These are phyloP conservation scores for Quadroppia sp. DNA, from an alignment of 2,888 invertebrate genomes.

Conservation along the genomic window DNA sequence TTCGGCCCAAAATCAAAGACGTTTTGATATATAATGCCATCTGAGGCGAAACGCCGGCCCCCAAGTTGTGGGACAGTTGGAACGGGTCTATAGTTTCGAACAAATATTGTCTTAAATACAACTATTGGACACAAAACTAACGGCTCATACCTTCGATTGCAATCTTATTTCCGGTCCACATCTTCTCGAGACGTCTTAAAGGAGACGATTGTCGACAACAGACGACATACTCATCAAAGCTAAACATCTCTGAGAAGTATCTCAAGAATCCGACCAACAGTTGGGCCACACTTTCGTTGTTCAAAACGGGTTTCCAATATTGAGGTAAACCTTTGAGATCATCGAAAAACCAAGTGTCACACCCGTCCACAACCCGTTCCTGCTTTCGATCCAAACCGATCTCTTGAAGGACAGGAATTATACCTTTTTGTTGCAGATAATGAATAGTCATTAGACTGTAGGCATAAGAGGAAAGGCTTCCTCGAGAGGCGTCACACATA, in stretches of 20 bases:
- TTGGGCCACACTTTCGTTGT: constrained; percentile 55
- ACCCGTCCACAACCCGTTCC: constrained; percentile 56
- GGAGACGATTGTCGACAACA: constrained; percentile 55
- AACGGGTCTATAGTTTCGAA: constrained; percentile 61
- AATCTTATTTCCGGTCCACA: constrained; percentile 58
- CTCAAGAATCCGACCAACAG: constrained; percentile 58
- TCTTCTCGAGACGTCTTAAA: constrained; percentile 58
- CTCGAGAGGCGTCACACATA: constrained; percentile 61
- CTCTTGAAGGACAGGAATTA: constrained; percentile 61
- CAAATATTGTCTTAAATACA: too few species aligned
- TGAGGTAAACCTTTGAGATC: constrained; percentile 52
- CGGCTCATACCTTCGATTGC: constrained; percentile 58
- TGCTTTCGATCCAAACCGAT: constrained; percentile 50
- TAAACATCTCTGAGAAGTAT: constrained; percentile 59
- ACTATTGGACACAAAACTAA: background rate
- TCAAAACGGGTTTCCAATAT: constrained; percentile 56
- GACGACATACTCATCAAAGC: constrained; percentile 56
- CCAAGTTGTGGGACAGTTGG: constrained; percentile 60
- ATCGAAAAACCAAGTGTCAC: constrained; percentile 59
- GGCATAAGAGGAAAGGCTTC: constrained; percentile 62
- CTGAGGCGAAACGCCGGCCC: constrained; percentile 54
- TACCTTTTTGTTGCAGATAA: constrained; percentile 61
- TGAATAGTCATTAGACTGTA: constrained; percentile 61
- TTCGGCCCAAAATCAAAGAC: constrained; percentile 14
- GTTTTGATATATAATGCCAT: constrained; percentile 40